Percentiles rank a stretch among this genome's conserved stretches.
Evolutionary conservation across 2,888 invertebrate genomes (phyloP).

Genomic region (Augiades crinisus): DNA sequence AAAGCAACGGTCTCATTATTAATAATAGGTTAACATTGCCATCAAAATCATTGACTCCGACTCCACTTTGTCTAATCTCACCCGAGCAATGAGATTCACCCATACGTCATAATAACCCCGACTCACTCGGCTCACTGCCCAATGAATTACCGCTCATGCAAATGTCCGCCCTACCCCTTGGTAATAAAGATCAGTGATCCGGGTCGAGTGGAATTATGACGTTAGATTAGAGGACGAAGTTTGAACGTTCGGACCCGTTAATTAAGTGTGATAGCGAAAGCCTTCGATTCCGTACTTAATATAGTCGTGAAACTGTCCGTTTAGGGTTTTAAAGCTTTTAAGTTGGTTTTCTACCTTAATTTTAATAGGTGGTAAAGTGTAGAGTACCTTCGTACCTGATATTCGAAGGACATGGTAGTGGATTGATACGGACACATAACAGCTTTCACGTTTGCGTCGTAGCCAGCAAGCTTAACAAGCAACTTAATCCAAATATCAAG

Average conservation of each 20-base stretch:
- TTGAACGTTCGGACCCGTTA: constrained; percentile 17
- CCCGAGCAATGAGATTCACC: constrained; percentile 19
- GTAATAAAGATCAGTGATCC: constrained; percentile 19
- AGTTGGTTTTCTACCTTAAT: background rate
- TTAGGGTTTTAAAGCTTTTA: background rate
- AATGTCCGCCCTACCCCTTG: constrained; percentile 11
- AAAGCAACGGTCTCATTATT: background rate
- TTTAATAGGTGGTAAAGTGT: too few relatives aligned
- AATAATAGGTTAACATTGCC: background rate
- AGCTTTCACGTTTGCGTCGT: too few relatives aligned
- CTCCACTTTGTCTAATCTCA: constrained; percentile 19
- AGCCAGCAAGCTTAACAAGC: too few relatives aligned
- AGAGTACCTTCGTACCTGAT: too few relatives aligned
- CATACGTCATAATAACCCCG: constrained; percentile 23
- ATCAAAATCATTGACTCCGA: constrained; percentile 1
- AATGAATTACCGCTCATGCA: constrained; percentile 22
- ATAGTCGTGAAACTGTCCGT: background rate
- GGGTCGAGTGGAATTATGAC: constrained; percentile 9
- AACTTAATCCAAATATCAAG: too few relatives aligned
- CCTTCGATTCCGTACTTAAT: constrained; percentile 23
- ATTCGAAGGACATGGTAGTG: too few relatives aligned
- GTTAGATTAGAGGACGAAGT: constrained; percentile 23
- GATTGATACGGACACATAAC: too few relatives aligned
- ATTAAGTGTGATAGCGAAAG: constrained; percentile 24
- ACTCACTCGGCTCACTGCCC: constrained; percentile 8